Conservation (phyloP, 2,888 invertebrate species). For the Iphiclides podalirius region DNA sequence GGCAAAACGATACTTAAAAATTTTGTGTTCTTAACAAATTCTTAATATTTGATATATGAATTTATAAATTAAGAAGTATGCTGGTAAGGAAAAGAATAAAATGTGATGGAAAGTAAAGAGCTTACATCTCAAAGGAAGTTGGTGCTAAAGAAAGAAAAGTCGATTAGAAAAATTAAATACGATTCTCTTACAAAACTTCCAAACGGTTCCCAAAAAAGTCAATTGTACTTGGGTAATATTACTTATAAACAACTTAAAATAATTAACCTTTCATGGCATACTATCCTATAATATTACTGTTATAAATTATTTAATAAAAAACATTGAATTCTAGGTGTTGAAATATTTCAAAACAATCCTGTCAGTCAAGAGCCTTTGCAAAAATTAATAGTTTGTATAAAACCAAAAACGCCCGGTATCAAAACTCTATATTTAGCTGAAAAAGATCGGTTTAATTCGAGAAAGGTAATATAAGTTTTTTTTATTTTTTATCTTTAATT, state of each 20-base stretch:
- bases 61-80: constrained; percentile 50
- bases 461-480: constrained; percentile 43
- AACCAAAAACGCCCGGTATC: constrained; percentile 54
- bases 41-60: constrained; percentile 4
- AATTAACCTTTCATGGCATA: constrained; percentile 5
- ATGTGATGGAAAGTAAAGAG: constrained; percentile 76
- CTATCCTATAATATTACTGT: too few species aligned
- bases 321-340: constrained; percentile 34
- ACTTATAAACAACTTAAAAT: not conserved
- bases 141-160: constrained; percentile 61
- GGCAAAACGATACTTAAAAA: constrained; percentile 48
- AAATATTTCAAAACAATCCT: constrained; percentile 52
- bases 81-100: constrained; percentile 64
- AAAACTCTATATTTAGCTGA: constrained; percentile 63
- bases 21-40: constrained; percentile 30
- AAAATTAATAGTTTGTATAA: constrained; percentile 59
- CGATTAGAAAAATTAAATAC: constrained; percentile 57
- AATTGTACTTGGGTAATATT: constrained; percentile 46
- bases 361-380: constrained; percentile 44
- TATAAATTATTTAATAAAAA: not conserved
- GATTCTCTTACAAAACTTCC: constrained; percentile 43
- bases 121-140: constrained; percentile 63
- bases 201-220: constrained; percentile 42
- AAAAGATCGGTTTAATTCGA: constrained; percentile 49
- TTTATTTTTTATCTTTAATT: constrained; percentile 6